Percentiles rank a stretch among this genome's conserved stretches.
These are phyloP conservation scores for Callopanchax toddi DNA, from an alignment of 2,113 vertebrate genomes.

Conservation along the genomic window DNA sequence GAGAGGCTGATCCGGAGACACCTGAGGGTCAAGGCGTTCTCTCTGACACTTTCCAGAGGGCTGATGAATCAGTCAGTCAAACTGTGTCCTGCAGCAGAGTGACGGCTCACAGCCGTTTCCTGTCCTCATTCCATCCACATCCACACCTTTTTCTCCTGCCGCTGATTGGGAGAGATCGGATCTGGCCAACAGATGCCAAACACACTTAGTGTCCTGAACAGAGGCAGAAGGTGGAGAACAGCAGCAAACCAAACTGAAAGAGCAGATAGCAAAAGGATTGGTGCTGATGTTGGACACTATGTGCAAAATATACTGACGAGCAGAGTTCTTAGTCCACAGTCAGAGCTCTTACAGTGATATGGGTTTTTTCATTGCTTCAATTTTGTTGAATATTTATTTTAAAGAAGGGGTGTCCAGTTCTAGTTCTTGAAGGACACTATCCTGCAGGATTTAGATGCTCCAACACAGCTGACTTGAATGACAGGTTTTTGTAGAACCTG, in stretches of 20 bases:
- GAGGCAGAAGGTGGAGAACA: slow-evolving; percentile 41
- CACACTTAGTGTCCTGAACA: slow-evolving; percentile 59
- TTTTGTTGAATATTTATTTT: no score
- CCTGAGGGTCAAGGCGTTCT: slow-evolving; percentile 59
- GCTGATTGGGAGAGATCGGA: slow-evolving; percentile 73
- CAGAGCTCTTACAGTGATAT: no score
- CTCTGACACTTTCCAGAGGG: slow-evolving; percentile 65
- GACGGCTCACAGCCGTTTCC: slow-evolving; percentile 67
- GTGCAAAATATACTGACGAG: no score
- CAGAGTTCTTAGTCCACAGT: no score
- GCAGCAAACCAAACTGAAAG: slow-evolving; percentile 34
- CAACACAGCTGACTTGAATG: no score
- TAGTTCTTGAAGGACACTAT: no score
- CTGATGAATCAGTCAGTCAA: slow-evolving; percentile 57
- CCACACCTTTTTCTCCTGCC: slow-evolving; percentile 69
- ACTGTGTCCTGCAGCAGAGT: slow-evolving; percentile 38
- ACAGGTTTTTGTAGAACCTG: no score
- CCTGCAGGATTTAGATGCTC: no score
- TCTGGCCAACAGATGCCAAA: slow-evolving; percentile 76
- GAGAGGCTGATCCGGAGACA: slow-evolving; percentile 35
- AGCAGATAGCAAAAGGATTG: neutral
- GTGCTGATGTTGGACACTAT: no score
- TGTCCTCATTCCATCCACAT: slow-evolving; percentile 81
- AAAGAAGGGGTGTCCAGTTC: no score
- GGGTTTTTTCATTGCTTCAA: no score